Base-by-base conservation (phyloP, 2,888 invertebrate genomes). In the Eugnorisma glareosa region DNA sequence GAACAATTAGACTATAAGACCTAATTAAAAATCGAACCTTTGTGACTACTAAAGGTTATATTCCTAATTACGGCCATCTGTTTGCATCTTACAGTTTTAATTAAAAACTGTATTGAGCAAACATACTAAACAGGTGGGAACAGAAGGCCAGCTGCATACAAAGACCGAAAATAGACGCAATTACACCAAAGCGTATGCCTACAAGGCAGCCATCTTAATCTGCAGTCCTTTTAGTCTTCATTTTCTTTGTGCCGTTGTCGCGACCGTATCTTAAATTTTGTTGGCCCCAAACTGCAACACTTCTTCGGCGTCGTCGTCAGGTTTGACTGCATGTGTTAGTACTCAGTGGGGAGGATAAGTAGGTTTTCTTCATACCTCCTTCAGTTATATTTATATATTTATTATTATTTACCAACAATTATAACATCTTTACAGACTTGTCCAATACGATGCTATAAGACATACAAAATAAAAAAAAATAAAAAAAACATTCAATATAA, bases 61-160 rank as follows among this genome's bases (percentile, higher is more conserved):
- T 69, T 67, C 59, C 73, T 81, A 79, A 83, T 86, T 82, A 80
- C 71, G 6, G 37, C 69, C 64, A 61, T 68, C 64, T 84, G 73
- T 84, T 83, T 83, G 78, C 77, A 75, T 81, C 84, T 85, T 88
- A 82, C 78, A 75, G 72, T 79, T 88, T 87, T 88, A 87, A 88
- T 88, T 88, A 87, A 88, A 88, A 78, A 59, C 67, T 68, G 68
- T 81, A 83, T 84, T 79, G 82, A 79, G 68, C 64, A 85, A 40
- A n/a, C 31, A 15, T 15, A 67, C 8, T n/a, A n/a, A 21, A 43
- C 21, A 35, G 3, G 15, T 66, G 1, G 2, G 15, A 31, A 15
- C 51, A 79, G 73, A 79, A 79, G 79, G 40, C 21, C 10, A 6
- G 1, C 8, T 57, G 1, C 0, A 3, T 45, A 28, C 24, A 24